Percentiles rank a stretch among this genome's conserved stretches.
phyloP scores from a whole-genome alignment of 2,797 vertebrate genomes.

The Decapterus maruadsi region DNA sequence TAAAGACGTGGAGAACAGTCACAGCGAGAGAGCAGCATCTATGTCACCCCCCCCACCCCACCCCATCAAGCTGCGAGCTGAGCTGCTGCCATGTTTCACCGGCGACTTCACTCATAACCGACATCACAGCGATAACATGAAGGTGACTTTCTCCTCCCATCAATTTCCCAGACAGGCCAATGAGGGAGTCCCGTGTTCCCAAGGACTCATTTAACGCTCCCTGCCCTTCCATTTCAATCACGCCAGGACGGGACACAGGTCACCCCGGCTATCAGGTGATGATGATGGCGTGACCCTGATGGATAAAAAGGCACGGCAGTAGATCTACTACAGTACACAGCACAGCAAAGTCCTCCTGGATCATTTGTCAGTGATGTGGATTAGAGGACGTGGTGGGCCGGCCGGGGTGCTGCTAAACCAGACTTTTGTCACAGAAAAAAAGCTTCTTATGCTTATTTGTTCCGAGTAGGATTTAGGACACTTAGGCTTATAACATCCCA shows the following conservation, averaged over 20 bases:
- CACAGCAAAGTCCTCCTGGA: conserved; percentile 31
- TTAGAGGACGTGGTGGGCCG: conserved; percentile 29
- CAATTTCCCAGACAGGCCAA: conserved; percentile 63
- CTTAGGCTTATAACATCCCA: not conserved
- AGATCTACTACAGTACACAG: conserved; percentile 56
- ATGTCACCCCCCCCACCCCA: conserved; percentile 26
- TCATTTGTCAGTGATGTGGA: conserved; percentile 44
- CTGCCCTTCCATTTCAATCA: conserved; percentile 65
- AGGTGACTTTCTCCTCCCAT: conserved; percentile 84
- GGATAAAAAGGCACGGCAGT: conserved; percentile 39
- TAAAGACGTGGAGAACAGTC: conserved; percentile 20
- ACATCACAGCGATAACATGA: conserved; percentile 67
- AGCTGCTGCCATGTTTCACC: conserved; percentile 61
- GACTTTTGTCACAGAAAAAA: not conserved
- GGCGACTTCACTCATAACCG: conserved; percentile 63
- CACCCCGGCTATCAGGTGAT: conserved; percentile 54
- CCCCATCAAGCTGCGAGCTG: conserved; percentile 2
- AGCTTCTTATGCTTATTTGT: not conserved
- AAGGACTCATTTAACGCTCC: conserved; percentile 71
- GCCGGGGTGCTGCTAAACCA: conserved; percentile 2
- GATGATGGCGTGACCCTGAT: conserved; percentile 68
- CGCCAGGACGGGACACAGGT: conserved; percentile 36
- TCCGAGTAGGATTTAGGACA: not conserved
- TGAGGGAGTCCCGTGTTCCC: conserved; percentile 55
- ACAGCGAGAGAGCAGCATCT: conserved; percentile 33